Base-by-base conservation (phyloP, 2,888 invertebrate genomes). In the Ariolimax columbianus region DNA sequence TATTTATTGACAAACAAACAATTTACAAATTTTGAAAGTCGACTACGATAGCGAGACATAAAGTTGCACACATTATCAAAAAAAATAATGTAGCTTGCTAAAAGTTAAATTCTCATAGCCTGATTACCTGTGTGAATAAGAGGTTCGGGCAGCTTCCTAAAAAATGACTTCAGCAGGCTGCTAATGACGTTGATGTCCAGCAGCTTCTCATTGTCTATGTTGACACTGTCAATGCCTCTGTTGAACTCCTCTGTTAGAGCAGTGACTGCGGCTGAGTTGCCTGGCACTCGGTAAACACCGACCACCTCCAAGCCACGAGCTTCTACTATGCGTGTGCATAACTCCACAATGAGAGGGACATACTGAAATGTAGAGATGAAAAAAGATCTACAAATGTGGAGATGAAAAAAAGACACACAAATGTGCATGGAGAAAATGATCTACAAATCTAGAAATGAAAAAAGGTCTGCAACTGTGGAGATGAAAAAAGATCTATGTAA, bases 251-350 rank as follows among this genome's bases (percentile, higher is more conserved):
- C 94, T 84, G 93, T 93, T 85, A 99, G 95, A 78, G 97, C 97
- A 0, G 97, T 97, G 89, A 99, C 98, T 85, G 98, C 98, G 9
- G 98, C 98, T 87, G 97, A 98, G 94, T 99, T 99, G 83, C 99
- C 99, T 17, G 99, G 99, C 89, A 99, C 98, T 87, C 99, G 96
- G 95, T 99, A 99, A 91, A 99, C 98, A 82, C 99, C 99, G 55
- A 97, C 96, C 43, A 97, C 96, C 91, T 98, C 97, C 73, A 99
- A 95, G 0, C 99, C 99, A 94, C 97, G 96, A 9, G 96, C 96
- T 95, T 99, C 98, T 1, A 99, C 98, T 87, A 98, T 97, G 88
- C 96, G 96, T 26, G 98, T 97, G 91, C 98, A 99, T 90, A 98
- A 95, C 88, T 98, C 97, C 80, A 99, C 97, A 59, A 99, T 96